Evolutionary conservation across 2,888 invertebrate genomes (phyloP), one percentile per base, ranked within the genome.

Genomic region (Holacanthella duospinosa): DNA sequence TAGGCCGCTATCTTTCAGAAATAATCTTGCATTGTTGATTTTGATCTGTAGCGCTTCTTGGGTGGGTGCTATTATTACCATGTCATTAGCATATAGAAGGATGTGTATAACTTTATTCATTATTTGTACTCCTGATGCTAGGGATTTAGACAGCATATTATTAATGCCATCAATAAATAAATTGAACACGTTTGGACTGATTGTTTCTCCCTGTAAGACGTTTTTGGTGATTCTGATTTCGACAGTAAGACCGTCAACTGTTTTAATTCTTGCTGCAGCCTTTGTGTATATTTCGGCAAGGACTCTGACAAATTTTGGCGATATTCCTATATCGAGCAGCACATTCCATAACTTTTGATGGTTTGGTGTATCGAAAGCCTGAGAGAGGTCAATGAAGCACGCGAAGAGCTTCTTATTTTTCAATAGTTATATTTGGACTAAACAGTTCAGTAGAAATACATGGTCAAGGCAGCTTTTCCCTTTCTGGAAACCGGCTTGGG

Each of bases 401-500:
- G 64, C 63, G 57, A 59, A 73, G 1, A 72, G 53, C 60, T 66
- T 68, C 2, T 65, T 65, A 28, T 55, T 55, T 9, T 55, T 62
- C 2, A 58, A 28, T 2, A 71, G 25, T 19, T 64, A 62, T 2
- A 62, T n/a, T 4, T 63, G 55, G 12, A 73, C 64, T 29, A 63
- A 61, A 1, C 68, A 36, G 1, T 60, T 54, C 1, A 74, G 59
- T 2, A 62, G 59, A 53, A 72, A 73, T 2, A 72, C 64, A 57
- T 71, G 71, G 55, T 74, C 71, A 2, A 67, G 48, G 12, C 68
- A 70, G 1, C 66, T 59, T 57, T 70, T 56, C 29, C 60, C 53
- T 25, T 27, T 59, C 55, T 72, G 53, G 44, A 74, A 74, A 2
- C 73, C 72, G 0, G 68, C 60, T 66, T 73, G 74, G 25, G 63